phyloP scores from a whole-genome alignment of 2,888 invertebrate genomes.

The Campoletis raptor region DNA sequence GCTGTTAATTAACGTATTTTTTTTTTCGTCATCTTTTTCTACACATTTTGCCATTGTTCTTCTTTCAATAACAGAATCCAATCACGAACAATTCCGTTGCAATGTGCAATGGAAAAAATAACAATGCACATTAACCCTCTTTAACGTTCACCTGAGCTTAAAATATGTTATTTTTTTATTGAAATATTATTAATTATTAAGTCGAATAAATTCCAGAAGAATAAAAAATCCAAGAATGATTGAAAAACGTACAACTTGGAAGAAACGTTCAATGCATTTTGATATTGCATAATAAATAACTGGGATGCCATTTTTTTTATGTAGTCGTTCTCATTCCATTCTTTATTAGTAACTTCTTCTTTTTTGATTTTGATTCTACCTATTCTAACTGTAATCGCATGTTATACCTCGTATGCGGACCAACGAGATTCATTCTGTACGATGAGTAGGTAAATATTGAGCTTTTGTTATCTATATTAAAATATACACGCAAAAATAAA shows the following conservation, averaged over 20 bases:
- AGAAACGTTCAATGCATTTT: conserved; percentile 10
- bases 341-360: conserved; percentile 12
- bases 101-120: neutral
- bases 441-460: conserved; percentile 58
- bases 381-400: conserved; percentile 46
- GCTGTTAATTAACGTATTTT: neutral
- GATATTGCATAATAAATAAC: conserved; percentile 15
- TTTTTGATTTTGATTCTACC: neutral
- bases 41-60: neutral
- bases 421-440: conserved; percentile 44
- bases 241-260: neutral
- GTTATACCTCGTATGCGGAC: conserved; percentile 34
- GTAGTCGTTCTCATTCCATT: conserved; percentile 7
- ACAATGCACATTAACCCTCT: neutral
- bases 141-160: neutral
- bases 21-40: neutral
- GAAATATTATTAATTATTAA: neutral
- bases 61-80: neutral
- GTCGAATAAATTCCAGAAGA: neutral
- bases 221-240: neutral
- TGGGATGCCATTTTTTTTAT: neutral
- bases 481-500: neutral
- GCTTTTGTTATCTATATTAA: conserved; percentile 23
- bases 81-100: neutral
- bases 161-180: neutral